Percentiles rank a stretch among this genome's conserved stretches.
Conservation (phyloP, 2,113 vertebrate species). For the Pseudorhombus dupliciocellatus region DNA sequence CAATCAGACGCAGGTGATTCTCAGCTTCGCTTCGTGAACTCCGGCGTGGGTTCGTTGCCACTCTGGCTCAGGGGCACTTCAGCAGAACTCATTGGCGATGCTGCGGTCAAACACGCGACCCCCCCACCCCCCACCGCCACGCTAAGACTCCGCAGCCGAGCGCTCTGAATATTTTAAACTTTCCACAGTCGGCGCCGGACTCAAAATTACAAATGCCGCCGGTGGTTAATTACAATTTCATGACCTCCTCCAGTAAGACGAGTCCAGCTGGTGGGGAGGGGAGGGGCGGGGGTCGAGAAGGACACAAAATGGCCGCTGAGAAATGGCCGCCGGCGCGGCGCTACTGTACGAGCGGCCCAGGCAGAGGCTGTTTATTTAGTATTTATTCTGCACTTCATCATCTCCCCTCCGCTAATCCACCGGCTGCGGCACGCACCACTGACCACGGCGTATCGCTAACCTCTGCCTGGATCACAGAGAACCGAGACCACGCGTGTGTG, state of each 20-base stretch:
- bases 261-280: slow-evolving; percentile 12
- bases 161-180: slow-evolving; percentile 55
- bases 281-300: background rate
- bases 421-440: slow-evolving; percentile 72
- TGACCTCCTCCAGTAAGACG: slow-evolving; percentile 53
- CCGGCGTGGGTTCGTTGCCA: background rate
- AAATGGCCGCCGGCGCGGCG: slow-evolving; percentile 20
- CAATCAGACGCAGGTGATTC: no score
- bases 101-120: background rate
- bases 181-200: slow-evolving; percentile 6
- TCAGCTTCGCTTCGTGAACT: no score
- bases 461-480: slow-evolving; percentile 66
- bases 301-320: slow-evolving; percentile 58
- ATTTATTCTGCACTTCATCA: slow-evolving; percentile 80
- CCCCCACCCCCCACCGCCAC: background rate
- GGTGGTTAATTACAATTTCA: slow-evolving; percentile 69
- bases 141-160: background rate
- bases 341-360: slow-evolving; percentile 52
- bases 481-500: slow-evolving; percentile 12
- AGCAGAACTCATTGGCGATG: background rate
- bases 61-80: slow-evolving; percentile 8
- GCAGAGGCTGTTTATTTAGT: slow-evolving; percentile 74
- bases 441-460: slow-evolving; percentile 69
- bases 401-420: slow-evolving; percentile 69
- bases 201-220: slow-evolving; percentile 53